phyloP scores from a whole-genome alignment of 2,888 invertebrate species.

The Epinotia nisella region DNA sequence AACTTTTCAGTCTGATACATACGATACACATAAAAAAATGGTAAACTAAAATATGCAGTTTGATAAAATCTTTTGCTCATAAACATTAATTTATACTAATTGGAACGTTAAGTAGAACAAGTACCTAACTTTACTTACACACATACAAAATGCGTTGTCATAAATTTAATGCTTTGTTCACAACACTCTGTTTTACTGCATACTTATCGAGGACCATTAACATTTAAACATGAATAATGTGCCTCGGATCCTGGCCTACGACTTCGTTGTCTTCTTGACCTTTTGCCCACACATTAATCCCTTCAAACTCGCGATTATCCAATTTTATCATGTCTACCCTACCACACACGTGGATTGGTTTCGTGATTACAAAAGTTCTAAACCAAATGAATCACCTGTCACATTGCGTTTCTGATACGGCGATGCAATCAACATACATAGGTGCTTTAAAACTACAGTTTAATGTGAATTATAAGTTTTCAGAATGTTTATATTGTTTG shows the following conservation, averaged over 20 bases:
- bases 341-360: slow-evolving; percentile 37
- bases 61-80: slow-evolving; percentile 1
- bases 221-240: slow-evolving; percentile 57
- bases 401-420: slow-evolving; percentile 31
- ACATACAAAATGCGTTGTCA: slow-evolving; percentile 36
- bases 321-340: slow-evolving; percentile 47
- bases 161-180: slow-evolving; percentile 48
- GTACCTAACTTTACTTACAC: not conserved
- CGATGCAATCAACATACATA: slow-evolving; percentile 14
- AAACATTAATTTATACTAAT: slow-evolving; percentile 5
- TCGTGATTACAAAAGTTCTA: slow-evolving; percentile 40
- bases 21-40: not conserved
- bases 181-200: slow-evolving; percentile 49
- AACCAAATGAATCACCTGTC: slow-evolving; percentile 36
- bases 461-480: not conserved
- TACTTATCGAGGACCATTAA: slow-evolving; percentile 55
- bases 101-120: not conserved
- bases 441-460: not conserved
- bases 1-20: not conserved
- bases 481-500: not conserved
- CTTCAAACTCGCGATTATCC: slow-evolving; percentile 51
- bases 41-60: not conserved
- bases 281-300: slow-evolving; percentile 50
- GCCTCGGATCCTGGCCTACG: slow-evolving; percentile 47
- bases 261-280: slow-evolving; percentile 49